Evolutionary conservation across 2,113 vertebrate genomes (phyloP), one percentile per base, ranked within the genome.

Genomic region (Tupaia chinensis): DNA sequence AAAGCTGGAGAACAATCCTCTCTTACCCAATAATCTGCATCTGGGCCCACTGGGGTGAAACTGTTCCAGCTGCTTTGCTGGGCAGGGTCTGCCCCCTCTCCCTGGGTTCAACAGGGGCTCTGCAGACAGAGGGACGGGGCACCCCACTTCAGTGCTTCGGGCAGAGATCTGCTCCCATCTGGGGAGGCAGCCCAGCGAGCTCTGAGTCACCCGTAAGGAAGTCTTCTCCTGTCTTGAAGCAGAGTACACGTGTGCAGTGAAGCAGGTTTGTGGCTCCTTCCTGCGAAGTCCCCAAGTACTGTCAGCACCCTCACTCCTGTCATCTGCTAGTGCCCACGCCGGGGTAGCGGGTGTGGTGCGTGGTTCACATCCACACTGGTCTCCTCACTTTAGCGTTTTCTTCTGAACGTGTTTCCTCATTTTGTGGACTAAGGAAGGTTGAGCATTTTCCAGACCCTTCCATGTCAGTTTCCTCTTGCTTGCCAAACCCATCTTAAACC

Each of bases 281-380:
- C 34, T 72, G 27, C 61, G 20, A 80, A 87, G n/a, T n/a, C 27
- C 44, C 44, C 44, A 44, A 4, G 44, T 44, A 44, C 68, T 69
- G 27, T 29, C 68, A 15, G 27, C 27, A 70, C n/a, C 68, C 68
- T 15, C 68, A 70, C 44, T 44, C 44, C 44, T 44, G 44, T 44
- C 44, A 5, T 4, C 44, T 44, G 44, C 44, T 44, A 44, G 44
- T 44, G 32, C 16, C 19, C 16, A 13, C 14, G 23, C 13, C 22
- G 13, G 3, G 1, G 16, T 3, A 29, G 29, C 0, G 6, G 4
- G 25, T 32, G 25, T 22, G 8, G 19, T 25, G 1, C 66, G 0
- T 16, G 68, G 53, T 68, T 34, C 23, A 77, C n/a, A 92, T 4
- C 4, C 74, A 5, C 32, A 17, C 32, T 20, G 9, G 56, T 8